Conservation (phyloP, 35 echinoderm and acorn worm species). For the Stichopus chloronotus region DNA sequence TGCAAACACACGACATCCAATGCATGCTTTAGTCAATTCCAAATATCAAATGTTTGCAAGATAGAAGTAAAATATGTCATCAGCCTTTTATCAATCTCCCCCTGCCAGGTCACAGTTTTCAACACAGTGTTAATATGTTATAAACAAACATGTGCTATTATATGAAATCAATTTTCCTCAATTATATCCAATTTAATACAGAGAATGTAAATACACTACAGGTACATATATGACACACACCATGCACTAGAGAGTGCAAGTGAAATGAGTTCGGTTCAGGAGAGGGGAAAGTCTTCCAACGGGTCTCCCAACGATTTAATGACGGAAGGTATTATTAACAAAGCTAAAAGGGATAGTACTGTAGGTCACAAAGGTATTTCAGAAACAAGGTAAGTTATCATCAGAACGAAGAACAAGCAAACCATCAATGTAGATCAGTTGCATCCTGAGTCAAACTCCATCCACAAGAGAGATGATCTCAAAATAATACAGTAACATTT, state of each 20-base stretch:
- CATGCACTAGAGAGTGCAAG: neutral
- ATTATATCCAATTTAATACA: neutral
- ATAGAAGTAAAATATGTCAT: constrained; percentile 31
- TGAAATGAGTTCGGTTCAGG: neutral
- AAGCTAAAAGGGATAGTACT: no score
- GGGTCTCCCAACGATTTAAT: no score
- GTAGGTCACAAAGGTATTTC: no score
- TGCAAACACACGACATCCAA: no score
- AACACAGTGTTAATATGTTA: neutral
- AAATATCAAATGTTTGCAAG: neutral
- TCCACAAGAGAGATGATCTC: no score
- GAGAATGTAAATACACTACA: neutral
- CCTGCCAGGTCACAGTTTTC: constrained; percentile 14
- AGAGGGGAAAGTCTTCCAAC: neutral
- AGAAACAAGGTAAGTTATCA: no score
- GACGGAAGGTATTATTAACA: no score
- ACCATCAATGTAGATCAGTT: no score
- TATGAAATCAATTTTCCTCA: neutral
- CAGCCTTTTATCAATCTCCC: neutral
- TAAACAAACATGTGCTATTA: neutral
- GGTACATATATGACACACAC: neutral
- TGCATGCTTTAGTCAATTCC: neutral
- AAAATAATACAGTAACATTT: no score
- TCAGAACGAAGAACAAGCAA: no score
- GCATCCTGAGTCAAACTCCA: no score